phyloP scores from a whole-genome alignment of 2,797 vertebrate genomes.

The Leptatherina wallacei region DNA sequence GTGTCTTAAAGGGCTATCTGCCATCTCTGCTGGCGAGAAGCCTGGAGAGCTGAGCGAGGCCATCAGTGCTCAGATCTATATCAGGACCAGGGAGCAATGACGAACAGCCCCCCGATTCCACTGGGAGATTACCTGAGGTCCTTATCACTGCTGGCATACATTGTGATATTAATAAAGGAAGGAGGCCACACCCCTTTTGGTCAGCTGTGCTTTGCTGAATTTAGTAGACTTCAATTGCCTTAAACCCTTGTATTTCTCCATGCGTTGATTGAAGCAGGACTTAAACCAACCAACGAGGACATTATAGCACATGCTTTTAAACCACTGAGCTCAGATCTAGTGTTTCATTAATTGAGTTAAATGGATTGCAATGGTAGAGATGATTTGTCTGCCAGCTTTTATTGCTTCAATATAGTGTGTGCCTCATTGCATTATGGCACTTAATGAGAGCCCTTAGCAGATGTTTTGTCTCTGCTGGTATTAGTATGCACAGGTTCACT shows the following conservation, averaged over 20 bases:
- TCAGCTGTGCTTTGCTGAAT: slow-evolving; percentile 20
- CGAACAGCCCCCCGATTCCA: slow-evolving; percentile 71
- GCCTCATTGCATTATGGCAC: slow-evolving; percentile 79
- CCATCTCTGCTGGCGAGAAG: slow-evolving; percentile 69
- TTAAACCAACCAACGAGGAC: slow-evolving; percentile 46
- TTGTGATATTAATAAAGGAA: slow-evolving; percentile 73
- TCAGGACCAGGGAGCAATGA: slow-evolving; percentile 78
- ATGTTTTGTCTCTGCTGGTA: slow-evolving; percentile 71
- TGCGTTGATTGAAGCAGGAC: slow-evolving; percentile 34
- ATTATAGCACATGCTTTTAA: slow-evolving; percentile 60
- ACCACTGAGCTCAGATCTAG: slow-evolving; percentile 60
- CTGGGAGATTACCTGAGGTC: slow-evolving; percentile 69
- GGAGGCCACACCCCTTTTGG: slow-evolving; percentile 56
- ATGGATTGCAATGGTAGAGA: slow-evolving; percentile 80
- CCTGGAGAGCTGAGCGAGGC: slow-evolving; percentile 66
- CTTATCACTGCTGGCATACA: slow-evolving; percentile 77
- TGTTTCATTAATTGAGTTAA: slow-evolving; percentile 79
- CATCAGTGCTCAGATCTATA: slow-evolving; percentile 73
- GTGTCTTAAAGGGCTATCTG: slow-evolving; percentile 75
- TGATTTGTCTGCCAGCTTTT: slow-evolving; percentile 82
- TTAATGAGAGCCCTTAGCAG: slow-evolving; percentile 77
- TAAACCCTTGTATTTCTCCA: slow-evolving; percentile 26
- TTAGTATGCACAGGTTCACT: slow-evolving; percentile 77
- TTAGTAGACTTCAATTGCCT: slow-evolving; percentile 15
- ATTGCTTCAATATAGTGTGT: slow-evolving; percentile 78